Conservation (phyloP, 2,113 vertebrate species). For the Ranitomeya variabilis region DNA sequence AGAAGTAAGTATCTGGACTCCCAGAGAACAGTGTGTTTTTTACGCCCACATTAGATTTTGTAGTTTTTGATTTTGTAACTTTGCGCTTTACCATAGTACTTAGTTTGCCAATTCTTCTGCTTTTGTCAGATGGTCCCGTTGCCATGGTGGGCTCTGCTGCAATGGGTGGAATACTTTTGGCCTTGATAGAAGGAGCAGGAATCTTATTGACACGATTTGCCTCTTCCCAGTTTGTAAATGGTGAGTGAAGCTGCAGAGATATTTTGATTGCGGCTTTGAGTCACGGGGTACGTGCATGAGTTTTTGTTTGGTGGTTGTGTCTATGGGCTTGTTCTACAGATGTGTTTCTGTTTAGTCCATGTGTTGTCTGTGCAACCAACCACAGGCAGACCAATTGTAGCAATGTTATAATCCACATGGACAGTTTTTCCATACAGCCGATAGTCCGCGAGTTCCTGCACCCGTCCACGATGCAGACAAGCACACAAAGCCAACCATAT, state of each 20-base stretch:
- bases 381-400: too few species aligned
- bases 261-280: background rate
- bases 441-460: too few species aligned
- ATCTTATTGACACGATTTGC: constrained; percentile 88
- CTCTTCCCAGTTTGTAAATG: constrained; percentile 85
- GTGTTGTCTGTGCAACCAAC: too few species aligned
- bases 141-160: constrained; percentile 89
- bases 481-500: too few species aligned
- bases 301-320: background rate
- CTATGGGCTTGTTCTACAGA: too few species aligned
- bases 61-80: too few species aligned
- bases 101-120: background rate
- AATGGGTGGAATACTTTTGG: constrained; percentile 87
- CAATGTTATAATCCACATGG: too few species aligned
- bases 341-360: too few species aligned
- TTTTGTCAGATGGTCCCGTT: constrained; percentile 79
- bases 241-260: constrained; percentile 68
- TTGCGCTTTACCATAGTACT: background rate
- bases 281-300: background rate
- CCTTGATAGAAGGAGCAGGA: constrained; percentile 86
- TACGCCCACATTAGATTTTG: background rate
- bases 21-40: background rate
- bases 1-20: constrained; percentile 77
- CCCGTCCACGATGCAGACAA: too few species aligned
- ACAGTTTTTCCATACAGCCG: too few species aligned